Evolutionary conservation across 2,888 invertebrate species (phyloP), one percentile per base, ranked within the genome.

Genomic region (Dryomyza anilis): DNA sequence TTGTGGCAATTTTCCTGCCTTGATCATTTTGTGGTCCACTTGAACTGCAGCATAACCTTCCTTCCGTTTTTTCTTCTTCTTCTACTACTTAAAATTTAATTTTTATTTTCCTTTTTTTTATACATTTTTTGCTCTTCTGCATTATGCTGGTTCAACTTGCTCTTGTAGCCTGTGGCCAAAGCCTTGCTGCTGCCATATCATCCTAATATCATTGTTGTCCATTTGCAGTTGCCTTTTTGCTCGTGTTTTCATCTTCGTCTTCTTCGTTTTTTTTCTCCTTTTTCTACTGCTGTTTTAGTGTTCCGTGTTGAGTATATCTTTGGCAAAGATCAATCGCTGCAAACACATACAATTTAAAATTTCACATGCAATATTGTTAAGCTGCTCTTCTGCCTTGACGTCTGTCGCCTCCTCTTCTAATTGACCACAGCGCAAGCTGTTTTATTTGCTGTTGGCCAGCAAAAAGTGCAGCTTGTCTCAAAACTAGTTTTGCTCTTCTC

Each of bases 11-110:
- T 53, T 53, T 53, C 33, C 61, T 25, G 23, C 23, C 39, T 43
- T 30, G 27, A 39, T 46, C 33, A 25, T 36, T 39, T 43, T 57
- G 43, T 25, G 23, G 50, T 50, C 25, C 46, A 16, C 52, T 29
- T 53, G 52, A 21, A 21, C 62, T 64, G 48, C 55, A 45, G 61
- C 52, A 63, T 68, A 69, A 67, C 69, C 71, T 74, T 73, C 69
- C 76, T 74, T 76, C 72, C 72, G 76, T 70, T 75, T 71, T 64
- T 67, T 63, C 30, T 62, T 65, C 65, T 69, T 70, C 23, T 27
- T 29, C 19, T 52, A n/a, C 43, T 19, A 19, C 33, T 58, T 23
- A 36, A 10, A 33, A 16, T 59, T 25, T 29, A 16, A n/a, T n/a
- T n/a, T 48, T 33, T 58, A 7, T 43, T 30, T 16, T n/a, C n/a